A percentile compares a stretch with the other conserved stretches of the same genome.
These are phyloP conservation scores for Dyspetes luteomarginatus DNA, from an alignment of 2,888 invertebrate genomes.

Conservation along the genomic window DNA sequence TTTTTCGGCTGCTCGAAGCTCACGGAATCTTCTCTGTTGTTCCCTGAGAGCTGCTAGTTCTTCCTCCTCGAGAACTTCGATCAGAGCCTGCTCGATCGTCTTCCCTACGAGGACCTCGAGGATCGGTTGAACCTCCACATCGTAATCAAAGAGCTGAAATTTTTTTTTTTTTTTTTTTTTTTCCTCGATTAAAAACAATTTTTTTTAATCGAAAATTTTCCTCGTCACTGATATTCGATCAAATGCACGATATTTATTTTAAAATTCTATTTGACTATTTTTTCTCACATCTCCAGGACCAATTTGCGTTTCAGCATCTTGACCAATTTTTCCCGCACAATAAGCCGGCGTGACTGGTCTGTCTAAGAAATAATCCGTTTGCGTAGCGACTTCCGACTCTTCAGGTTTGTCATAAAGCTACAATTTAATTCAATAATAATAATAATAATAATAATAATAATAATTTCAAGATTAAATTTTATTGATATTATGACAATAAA, in stretches of 20 bases:
- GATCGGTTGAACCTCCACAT: slow-evolving; percentile 94
- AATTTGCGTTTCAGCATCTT: slow-evolving; percentile 94
- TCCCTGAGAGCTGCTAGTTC: slow-evolving; percentile 92
- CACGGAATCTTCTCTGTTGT: slow-evolving; percentile 90
- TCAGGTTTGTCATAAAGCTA: slow-evolving; percentile 89
- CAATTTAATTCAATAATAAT: slow-evolving; percentile 36
- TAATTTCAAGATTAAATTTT: not conserved
- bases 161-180: slow-evolving; percentile 1
- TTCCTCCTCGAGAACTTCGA: slow-evolving; percentile 96
- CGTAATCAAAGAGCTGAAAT: slow-evolving; percentile 93
- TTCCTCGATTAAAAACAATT: not conserved
- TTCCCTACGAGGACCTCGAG: slow-evolving; percentile 95
- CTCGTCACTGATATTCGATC: no score
- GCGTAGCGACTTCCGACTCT: slow-evolving; percentile 91
- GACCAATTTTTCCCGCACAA: slow-evolving; percentile 91
- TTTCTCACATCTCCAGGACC: slow-evolving; percentile 92
- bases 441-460: not conserved
- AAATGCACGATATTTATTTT: no score
- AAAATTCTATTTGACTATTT: not conserved
- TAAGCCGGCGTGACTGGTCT: slow-evolving; percentile 92
- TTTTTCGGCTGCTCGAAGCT: slow-evolving; percentile 91
- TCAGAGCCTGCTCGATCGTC: slow-evolving; percentile 94
- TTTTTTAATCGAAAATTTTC: no score
- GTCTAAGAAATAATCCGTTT: slow-evolving; percentile 94
- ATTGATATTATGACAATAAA: not conserved